phyloP scores from a whole-genome alignment of 2,888 invertebrate genomes.

The Perdita meconis region DNA sequence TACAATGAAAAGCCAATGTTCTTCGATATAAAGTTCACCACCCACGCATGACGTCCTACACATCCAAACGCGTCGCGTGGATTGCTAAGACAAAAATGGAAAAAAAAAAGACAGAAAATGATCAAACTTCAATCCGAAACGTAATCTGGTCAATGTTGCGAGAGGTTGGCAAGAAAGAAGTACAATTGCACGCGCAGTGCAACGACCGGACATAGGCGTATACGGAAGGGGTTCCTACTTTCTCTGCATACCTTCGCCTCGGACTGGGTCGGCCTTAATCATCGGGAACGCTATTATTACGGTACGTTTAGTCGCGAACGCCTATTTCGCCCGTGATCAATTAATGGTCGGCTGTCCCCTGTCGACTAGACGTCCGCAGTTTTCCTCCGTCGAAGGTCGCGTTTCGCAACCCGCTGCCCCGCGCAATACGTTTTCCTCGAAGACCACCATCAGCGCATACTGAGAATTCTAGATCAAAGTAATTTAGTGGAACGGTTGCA shows the following conservation, averaged over 20 bases:
- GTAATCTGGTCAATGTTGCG: conserved; percentile 11
- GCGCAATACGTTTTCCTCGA: conserved; percentile 21
- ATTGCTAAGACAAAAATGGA: background rate
- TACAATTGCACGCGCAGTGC: conserved; percentile 64
- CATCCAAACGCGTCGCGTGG: too few relatives aligned
- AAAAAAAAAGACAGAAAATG: too few relatives aligned
- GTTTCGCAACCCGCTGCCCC: conserved; percentile 17
- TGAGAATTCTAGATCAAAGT: conserved; percentile 4
- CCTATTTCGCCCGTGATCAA: conserved; percentile 67
- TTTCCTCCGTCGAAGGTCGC: conserved; percentile 12
- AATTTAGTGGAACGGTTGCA: conserved; percentile 2
- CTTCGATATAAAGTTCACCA: too few relatives aligned
- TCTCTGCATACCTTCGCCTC: conserved; percentile 75
- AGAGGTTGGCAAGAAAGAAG: conserved; percentile 55
- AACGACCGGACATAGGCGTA: conserved; percentile 75
- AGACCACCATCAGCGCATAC: background rate
- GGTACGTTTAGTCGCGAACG: conserved; percentile 63
- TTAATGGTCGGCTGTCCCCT: conserved; percentile 59
- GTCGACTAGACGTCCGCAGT: background rate
- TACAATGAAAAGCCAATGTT: too few relatives aligned
- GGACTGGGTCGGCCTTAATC: conserved; percentile 76
- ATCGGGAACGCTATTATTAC: conserved; percentile 69
- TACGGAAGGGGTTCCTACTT: conserved; percentile 71
- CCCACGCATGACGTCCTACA: too few relatives aligned
- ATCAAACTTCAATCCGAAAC: conserved; percentile 33